Percentiles rank a stretch among this genome's conserved stretches.
These are phyloP conservation scores for Epinephelus awoara DNA, from an alignment of 2,797 vertebrate genomes.

Conservation along the genomic window DNA sequence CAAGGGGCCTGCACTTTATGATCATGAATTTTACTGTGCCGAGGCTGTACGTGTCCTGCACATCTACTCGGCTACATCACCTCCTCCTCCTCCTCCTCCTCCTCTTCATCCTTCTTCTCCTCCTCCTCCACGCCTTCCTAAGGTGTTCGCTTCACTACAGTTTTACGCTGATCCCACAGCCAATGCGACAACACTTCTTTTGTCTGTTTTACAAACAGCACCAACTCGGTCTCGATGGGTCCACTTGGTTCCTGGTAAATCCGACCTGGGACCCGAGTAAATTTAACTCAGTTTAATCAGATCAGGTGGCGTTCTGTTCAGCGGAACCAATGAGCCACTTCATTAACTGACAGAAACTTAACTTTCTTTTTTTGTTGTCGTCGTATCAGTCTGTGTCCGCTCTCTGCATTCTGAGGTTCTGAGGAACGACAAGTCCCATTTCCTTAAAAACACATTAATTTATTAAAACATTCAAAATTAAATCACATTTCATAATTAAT, in stretches of 20 bases:
- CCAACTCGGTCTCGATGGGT: not conserved
- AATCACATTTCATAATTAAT: no score
- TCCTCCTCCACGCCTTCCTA: not conserved
- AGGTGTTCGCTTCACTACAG: not conserved
- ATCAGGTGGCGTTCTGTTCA: not conserved
- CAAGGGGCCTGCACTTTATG: constrained; percentile 78
- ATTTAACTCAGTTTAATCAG: not conserved
- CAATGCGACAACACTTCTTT: not conserved
- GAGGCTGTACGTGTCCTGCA: constrained; percentile 57
- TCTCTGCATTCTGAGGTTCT: no score
- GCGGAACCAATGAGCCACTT: not conserved
- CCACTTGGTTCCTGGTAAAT: no score
- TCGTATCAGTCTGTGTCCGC: no score
- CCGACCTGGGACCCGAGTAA: not conserved
- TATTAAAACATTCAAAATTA: no score
- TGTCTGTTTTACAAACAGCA: not conserved
- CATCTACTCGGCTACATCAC: constrained; percentile 41
- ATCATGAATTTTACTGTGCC: constrained; percentile 73
- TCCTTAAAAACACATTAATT: no score
- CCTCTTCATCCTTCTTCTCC: not conserved
- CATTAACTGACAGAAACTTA: not conserved
- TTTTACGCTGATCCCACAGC: not conserved
- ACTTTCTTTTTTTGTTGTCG: no score
- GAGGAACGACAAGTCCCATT: no score
- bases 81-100: constrained; percentile 8